Evolutionary conservation across 1,140 invertebrate genomes (phyloP), one percentile per base, ranked within the genome.

Genomic region (Drosophila navojoa): DNA sequence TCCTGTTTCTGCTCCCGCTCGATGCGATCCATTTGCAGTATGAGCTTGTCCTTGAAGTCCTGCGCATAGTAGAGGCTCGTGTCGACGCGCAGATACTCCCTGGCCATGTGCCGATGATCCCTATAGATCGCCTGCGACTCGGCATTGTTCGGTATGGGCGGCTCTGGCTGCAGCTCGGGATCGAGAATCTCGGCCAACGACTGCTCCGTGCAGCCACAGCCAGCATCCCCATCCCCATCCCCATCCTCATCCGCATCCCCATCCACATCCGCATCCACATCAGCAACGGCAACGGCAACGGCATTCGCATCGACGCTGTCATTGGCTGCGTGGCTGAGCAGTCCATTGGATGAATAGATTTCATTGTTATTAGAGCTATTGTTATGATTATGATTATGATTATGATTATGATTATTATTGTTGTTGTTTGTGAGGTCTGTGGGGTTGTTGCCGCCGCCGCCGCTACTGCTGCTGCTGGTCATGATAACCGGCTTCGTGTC

Each of bases 91-190:
- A 95, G 94, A 92, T 96, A 96, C 91, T 96, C 95, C 86, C 95
- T 94, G 40, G 95, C 95, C 73, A 97, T 94, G 89, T 95, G 94
- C 79, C 96, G 96, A 91, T 98, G 97, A 76, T 97, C 96, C 61
- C 97, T 94, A 92, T 96, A 98, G 64, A 98, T 96, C 62, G 95
- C 92, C 80, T 96, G 94, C 38, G 97, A 98, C 90, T 96, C 94
- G 25, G 95, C 93, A 91, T 96, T 96, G 60, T 94, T 94, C 57
- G 95, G 93, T 92, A 97, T 96, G 6, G 97, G 97, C 19, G 95
- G 95, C 54, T 96, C 94, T 0, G 97, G 97, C 80, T 96, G 93
- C 49, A 97, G 93, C 67, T 97, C 95, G 0, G 95, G 94, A 91
- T 97, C 96, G 67, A 98, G 92, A 76, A 96, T 94, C 81, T 95